phyloP scores from a whole-genome alignment of 2,888 invertebrate species.

The Melangyna quadrimaculata region DNA sequence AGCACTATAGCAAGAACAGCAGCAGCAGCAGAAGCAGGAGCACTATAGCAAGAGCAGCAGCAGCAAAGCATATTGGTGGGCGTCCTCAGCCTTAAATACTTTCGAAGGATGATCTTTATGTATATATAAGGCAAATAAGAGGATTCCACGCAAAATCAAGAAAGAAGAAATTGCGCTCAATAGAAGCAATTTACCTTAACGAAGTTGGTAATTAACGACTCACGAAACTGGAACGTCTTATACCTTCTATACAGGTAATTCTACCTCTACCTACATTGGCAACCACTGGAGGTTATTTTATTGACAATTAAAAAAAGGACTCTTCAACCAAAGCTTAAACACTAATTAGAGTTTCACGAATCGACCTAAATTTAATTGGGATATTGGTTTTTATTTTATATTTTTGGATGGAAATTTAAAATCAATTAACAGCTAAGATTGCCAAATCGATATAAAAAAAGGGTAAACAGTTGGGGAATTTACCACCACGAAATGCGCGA shows the following conservation, averaged over 20 bases:
- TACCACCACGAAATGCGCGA: too few species aligned
- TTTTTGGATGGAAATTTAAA: slow-evolving; percentile 1
- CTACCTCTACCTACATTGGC: slow-evolving; percentile 1
- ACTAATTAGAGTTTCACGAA: slow-evolving; percentile 28
- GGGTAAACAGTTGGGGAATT: too few species aligned
- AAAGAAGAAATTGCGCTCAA: slow-evolving; percentile 1
- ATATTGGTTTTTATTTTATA: slow-evolving; percentile 18
- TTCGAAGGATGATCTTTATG: background rate
- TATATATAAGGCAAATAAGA: background rate
- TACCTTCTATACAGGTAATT: background rate
- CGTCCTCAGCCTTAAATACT: too few species aligned
- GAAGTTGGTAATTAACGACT: slow-evolving; percentile 49
- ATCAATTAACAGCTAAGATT: background rate
- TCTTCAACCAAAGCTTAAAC: slow-evolving; percentile 31
- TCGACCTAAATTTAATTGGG: slow-evolving; percentile 34
- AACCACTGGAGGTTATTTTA: slow-evolving; percentile 44
- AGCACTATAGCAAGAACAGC: too few species aligned
- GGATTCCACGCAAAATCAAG: background rate
- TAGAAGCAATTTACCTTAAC: slow-evolving; percentile 45
- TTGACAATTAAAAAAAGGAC: slow-evolving; percentile 10
- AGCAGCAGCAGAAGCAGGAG: background rate
- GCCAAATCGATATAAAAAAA: background rate
- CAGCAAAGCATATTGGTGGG: background rate
- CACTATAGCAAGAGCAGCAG: too few species aligned
- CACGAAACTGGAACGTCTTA: background rate